Conservation (phyloP, 2,888 invertebrate species). For the Papilio demoleus region DNA sequence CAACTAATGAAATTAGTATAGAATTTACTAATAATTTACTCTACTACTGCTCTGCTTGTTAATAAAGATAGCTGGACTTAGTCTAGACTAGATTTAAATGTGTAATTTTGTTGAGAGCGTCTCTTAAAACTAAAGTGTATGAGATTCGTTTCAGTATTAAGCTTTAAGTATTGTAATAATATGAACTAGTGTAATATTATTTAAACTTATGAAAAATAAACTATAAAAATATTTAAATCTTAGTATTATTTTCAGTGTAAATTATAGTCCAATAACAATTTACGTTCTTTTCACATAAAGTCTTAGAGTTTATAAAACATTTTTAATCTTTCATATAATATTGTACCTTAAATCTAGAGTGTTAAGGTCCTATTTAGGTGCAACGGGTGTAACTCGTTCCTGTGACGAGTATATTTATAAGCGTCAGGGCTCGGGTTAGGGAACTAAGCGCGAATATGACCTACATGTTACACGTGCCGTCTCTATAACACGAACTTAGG, state of each 20-base stretch:
- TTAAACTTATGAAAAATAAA: no score
- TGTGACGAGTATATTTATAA: slow-evolving; percentile 76
- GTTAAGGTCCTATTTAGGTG: slow-evolving; percentile 34
- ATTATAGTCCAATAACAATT: slow-evolving; percentile 16
- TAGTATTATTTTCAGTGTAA: not conserved
- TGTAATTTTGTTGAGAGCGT: no score
- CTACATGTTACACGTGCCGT: slow-evolving; percentile 62
- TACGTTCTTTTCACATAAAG: not conserved
- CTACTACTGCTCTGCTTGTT: no score
- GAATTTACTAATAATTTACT: no score
- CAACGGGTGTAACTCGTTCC: slow-evolving; percentile 52
- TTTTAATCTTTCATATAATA: slow-evolving; percentile 22
- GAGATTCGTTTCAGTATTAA: no score
- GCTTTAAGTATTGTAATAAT: no score
- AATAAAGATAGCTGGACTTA: no score
- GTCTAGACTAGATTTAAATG: no score
- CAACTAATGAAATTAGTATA: no score
- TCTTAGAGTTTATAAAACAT: slow-evolving; percentile 8
- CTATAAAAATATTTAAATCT: not conserved
- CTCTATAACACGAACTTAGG: slow-evolving; percentile 9
- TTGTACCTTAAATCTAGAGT: not conserved
- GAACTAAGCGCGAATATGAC: slow-evolving; percentile 77
- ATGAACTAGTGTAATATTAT: no score
- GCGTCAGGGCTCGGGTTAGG: slow-evolving; percentile 72
- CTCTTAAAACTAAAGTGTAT: no score